Base-by-base conservation (phyloP, 2,888 invertebrate genomes). In the Drepanosiphum platanoidis region DNA sequence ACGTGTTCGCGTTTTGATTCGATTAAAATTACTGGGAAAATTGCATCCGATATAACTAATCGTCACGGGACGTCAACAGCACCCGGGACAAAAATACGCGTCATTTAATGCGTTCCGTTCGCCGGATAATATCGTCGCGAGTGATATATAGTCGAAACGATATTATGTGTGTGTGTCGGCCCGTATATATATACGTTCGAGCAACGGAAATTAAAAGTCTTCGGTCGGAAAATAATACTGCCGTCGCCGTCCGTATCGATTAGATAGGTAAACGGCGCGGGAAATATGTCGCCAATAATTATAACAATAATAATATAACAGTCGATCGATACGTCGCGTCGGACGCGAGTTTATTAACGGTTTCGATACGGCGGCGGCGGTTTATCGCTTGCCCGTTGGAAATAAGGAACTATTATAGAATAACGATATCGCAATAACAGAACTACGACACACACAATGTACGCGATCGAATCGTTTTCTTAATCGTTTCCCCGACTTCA, bases 21-120 rank as follows among this genome's bases (percentile, higher is more conserved):
- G 42, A 79, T 68, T 46, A 66, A 79, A 79, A 66, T 68, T 68
- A 68, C 34, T 68, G n/a, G 15, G 68, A 46, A 34, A 79, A 79
- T 46, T 34, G 13, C 68, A 68, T 36, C 34, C 34, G 34, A 79
- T 68, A 79, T 34, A 79, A 79, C 68, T 52, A 79, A 68, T 79
- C 32, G 34, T 34, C 34, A 34, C 1, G 22, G 34, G 11, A 46
- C 18, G 46, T 68, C 46, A 68, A 68, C 46, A 68, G 13, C 68
- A 79, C 34, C 79, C 27, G 68, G 34, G 18, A 5, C 27, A 79
- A 68, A 79, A 79, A 68, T 79, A 79, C 68, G 27, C 32, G 27
- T 79, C 34, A 46, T 79, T 78, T 34, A 79, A 79, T 68, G 46
- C 9, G 34, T 68, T 66, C 9, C 32, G 34, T 66, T 42, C 32